Evolutionary conservation across 1,140 invertebrate genomes (phyloP).

Genomic region (Ceratoteleas bidentatus): DNA sequence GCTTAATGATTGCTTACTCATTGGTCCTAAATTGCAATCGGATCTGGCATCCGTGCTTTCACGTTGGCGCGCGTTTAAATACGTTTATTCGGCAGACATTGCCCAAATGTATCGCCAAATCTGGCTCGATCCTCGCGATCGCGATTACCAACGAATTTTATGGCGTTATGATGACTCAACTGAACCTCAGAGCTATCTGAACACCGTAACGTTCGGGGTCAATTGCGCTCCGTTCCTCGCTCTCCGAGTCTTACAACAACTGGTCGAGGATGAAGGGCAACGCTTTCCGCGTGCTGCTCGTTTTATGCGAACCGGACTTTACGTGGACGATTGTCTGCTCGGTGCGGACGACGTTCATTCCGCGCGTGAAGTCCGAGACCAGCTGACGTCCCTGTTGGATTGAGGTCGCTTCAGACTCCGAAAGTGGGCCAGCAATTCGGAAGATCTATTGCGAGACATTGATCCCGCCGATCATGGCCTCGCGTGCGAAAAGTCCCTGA

Average conservation of each 20-base stretch:
- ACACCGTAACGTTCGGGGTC: slow-evolving; percentile 11
- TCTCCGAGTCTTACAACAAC: neutral
- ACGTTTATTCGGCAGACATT: slow-evolving; percentile 12
- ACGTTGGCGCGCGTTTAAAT: neutral
- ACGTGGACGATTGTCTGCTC: slow-evolving; percentile 34
- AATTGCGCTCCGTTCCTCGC: neutral
- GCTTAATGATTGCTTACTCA: neutral
- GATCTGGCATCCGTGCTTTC: neutral
- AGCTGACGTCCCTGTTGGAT: slow-evolving; percentile 45
- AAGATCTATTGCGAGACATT: slow-evolving; percentile 1
- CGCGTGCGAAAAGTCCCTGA: neutral
- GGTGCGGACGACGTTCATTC: slow-evolving; percentile 14
- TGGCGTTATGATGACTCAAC: neutral
- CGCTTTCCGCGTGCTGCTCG: neutral
- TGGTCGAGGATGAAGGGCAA: slow-evolving; percentile 8
- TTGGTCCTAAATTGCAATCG: neutral
- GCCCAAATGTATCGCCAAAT: slow-evolving; percentile 10
- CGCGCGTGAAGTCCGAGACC: slow-evolving; percentile 10
- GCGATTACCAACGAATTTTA: slow-evolving; percentile 12
- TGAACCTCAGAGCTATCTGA: neutral
- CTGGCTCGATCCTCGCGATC: slow-evolving; percentile 3
- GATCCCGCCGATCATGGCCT: slow-evolving; percentile 10
- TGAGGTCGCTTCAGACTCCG: slow-evolving; percentile 57
- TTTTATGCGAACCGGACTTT: neutral
- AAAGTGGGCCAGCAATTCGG: slow-evolving; percentile 67